Evolutionary conservation across 2,797 vertebrate species (phyloP).

Genomic region (Carapus acus): DNA sequence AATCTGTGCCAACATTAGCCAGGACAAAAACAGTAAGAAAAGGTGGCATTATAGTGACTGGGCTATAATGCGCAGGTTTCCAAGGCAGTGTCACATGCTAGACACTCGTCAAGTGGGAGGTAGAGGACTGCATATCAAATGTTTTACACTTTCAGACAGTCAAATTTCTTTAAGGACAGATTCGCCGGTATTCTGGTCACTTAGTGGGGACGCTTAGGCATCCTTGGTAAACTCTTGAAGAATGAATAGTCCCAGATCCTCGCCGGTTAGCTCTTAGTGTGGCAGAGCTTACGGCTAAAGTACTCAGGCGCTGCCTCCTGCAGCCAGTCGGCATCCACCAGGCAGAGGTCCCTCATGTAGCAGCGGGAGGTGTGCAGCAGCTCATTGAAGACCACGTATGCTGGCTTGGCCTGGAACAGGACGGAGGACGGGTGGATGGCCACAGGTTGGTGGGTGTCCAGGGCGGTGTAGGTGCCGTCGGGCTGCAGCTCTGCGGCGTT

Average conservation of each 20-base stretch:
- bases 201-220: slow-evolving; percentile 1
- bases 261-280: slow-evolving; percentile 63
- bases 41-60: no score
- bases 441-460: slow-evolving; percentile 83
- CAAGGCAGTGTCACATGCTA: slow-evolving; percentile 38
- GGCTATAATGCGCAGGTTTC: slow-evolving; percentile 27
- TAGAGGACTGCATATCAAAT: slow-evolving; percentile 38
- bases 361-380: slow-evolving; percentile 88
- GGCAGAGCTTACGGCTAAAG: slow-evolving; percentile 82
- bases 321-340: slow-evolving; percentile 92
- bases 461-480: slow-evolving; percentile 82
- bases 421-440: slow-evolving; percentile 93
- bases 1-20: no score
- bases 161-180: neutral
- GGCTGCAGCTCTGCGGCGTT: slow-evolving; percentile 86
- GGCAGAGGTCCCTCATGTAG: slow-evolving; percentile 93
- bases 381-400: slow-evolving; percentile 86
- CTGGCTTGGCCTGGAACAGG: slow-evolving; percentile 89
- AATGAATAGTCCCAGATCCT: slow-evolving; percentile 3
- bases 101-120: slow-evolving; percentile 44
- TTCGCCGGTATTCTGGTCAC: slow-evolving; percentile 13
- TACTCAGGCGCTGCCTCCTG: slow-evolving; percentile 85
- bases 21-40: no score
- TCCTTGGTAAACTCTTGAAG: slow-evolving; percentile 5
- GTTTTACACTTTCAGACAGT: slow-evolving; percentile 5